These are phyloP conservation scores for Leptodirus hochenwartii DNA, from an alignment of 2,888 invertebrate species.

Conservation along the genomic window DNA sequence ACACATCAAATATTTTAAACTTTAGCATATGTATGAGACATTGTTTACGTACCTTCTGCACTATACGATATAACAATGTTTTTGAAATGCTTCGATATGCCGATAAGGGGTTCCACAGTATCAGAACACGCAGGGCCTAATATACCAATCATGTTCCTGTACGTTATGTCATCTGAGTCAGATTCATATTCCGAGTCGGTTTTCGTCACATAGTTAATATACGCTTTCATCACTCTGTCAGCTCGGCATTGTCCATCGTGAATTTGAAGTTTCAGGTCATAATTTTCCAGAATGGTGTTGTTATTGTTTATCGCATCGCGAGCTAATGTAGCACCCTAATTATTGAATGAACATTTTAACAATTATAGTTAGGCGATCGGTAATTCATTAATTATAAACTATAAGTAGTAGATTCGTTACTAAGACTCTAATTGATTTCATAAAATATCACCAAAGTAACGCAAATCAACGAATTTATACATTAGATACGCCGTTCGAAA, in stretches of 20 bases:
- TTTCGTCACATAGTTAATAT: constrained; percentile 48
- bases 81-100: constrained; percentile 52
- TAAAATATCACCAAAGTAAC: no score
- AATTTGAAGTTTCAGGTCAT: constrained; percentile 35
- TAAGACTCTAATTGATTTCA: no score
- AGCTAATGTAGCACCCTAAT: constrained; percentile 40
- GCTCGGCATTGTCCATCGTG: constrained; percentile 51
- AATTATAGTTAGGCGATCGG: no score
- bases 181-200: no score
- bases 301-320: constrained; percentile 41
- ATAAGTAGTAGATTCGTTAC: no score
- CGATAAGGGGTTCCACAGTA: constrained; percentile 62
- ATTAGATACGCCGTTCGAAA: no score
- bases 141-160: constrained; percentile 45
- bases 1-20: no score
- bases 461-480: no score
- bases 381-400: no score
- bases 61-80: constrained; percentile 60
- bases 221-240: constrained; percentile 54
- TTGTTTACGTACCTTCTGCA: constrained; percentile 53
- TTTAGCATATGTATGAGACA: no score
- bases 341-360: no score
- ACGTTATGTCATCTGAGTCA: constrained; percentile 31
- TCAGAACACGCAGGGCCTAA: constrained; percentile 68
- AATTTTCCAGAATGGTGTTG: constrained; percentile 35